phyloP scores from a whole-genome alignment of 2,888 invertebrate species.

The Drosophila cognata region DNA sequence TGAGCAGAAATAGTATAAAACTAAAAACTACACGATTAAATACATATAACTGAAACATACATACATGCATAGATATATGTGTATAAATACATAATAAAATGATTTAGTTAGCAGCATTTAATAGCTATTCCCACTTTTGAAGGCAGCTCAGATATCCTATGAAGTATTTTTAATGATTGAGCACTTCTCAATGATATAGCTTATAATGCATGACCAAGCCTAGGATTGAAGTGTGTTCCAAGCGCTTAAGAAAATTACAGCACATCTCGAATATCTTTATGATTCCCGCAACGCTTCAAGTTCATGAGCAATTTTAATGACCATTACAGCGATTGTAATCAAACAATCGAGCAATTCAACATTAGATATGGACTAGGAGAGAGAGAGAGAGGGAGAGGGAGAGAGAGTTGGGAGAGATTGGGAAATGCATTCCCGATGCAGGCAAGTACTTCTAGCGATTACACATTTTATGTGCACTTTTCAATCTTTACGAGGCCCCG shows the following conservation, averaged over 20 bases:
- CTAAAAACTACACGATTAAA: neutral
- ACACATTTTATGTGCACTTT: conserved; percentile 72
- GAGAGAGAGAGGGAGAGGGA: neutral
- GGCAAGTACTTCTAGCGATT: conserved; percentile 69
- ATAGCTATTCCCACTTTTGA: neutral
- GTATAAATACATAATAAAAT: neutral
- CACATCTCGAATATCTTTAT: conserved; percentile 38
- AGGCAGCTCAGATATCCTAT: neutral
- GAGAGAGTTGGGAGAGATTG: neutral
- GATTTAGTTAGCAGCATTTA: neutral
- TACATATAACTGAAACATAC: neutral
- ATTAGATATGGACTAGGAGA: conserved; percentile 1
- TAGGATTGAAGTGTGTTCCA: conserved; percentile 17
- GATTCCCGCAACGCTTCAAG: conserved; percentile 56
- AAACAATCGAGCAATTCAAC: conserved; percentile 20
- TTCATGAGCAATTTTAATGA: conserved; percentile 70
- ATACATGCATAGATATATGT: neutral
- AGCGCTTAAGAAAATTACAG: conserved; percentile 22
- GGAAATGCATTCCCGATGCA: conserved; percentile 58
- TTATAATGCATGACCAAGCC: conserved; percentile 8
- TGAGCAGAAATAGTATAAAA: neutral
- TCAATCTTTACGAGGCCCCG: conserved; percentile 64
- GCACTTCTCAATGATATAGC: conserved; percentile 7
- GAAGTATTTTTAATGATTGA: neutral
- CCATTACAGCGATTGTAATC: conserved; percentile 44